phyloP scores from a whole-genome alignment of 1,140 invertebrate species.

The Sipha flava region DNA sequence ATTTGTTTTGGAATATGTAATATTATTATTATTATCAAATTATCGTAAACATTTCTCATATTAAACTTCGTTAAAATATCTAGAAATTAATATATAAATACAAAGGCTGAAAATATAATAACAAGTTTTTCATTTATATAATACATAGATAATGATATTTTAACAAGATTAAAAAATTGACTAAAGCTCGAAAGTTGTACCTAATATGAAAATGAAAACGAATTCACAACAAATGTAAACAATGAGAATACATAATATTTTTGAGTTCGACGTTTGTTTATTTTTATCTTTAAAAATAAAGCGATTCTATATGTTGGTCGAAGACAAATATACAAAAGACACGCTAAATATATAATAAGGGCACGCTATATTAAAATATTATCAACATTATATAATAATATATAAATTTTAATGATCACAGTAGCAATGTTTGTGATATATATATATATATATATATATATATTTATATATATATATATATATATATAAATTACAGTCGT shows the following conservation, averaged over 20 bases:
- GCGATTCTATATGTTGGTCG: neutral
- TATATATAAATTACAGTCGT: neutral
- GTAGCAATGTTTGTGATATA: constrained; percentile 12
- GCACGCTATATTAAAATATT: neutral
- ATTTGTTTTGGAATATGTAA: neutral
- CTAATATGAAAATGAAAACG: constrained; percentile 1
- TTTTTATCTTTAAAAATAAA: neutral
- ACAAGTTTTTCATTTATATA: neutral
- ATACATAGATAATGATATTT: neutral
- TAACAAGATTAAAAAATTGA: constrained; percentile 1
- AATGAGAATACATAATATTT: neutral
- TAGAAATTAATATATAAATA: neutral
- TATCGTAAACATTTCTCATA: neutral
- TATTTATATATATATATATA: neutral
- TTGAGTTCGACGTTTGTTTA: neutral
- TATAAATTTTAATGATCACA: constrained; percentile 18
- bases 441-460: neutral
- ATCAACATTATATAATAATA: neutral
- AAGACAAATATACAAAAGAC: constrained; percentile 2
- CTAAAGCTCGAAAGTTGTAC: neutral
- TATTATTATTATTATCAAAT: too few species aligned
- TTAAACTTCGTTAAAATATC: neutral
- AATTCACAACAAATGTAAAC: constrained; percentile 8
- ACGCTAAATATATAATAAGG: constrained; percentile 2
- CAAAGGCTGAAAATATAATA: neutral